phyloP scores from a whole-genome alignment of 2,113 vertebrate species.

The Sander lucioperca region DNA sequence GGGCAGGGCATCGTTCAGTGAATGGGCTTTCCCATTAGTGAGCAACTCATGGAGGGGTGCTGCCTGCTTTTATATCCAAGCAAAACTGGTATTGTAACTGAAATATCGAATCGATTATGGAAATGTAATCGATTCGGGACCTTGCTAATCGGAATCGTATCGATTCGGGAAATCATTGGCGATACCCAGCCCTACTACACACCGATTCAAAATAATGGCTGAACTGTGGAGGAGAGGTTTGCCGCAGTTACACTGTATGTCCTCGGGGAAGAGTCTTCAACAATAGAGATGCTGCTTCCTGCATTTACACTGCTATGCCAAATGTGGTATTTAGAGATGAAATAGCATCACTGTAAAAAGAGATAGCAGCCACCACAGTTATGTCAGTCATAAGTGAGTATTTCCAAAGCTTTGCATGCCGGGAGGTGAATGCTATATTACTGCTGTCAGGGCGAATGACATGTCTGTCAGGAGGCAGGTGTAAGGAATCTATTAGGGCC shows the following conservation, averaged over 20 bases:
- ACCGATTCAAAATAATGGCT: neutral
- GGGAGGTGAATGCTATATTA: constrained; percentile 3
- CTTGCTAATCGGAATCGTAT: too few species aligned
- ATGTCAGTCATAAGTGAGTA: constrained; percentile 18
- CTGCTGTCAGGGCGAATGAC: constrained; percentile 45
- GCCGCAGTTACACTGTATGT: neutral
- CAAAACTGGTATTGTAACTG: too few species aligned
- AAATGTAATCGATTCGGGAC: too few species aligned
- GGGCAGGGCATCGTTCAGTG: neutral
- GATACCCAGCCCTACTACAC: neutral
- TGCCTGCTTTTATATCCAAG: neutral
- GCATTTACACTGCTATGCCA: neutral
- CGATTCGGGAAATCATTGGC: too few species aligned
- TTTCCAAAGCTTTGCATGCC: constrained; percentile 17
- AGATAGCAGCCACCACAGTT: neutral
- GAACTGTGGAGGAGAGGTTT: neutral
- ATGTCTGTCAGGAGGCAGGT: constrained; percentile 52
- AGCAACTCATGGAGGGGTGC: neutral
- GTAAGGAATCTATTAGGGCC: constrained; percentile 42
- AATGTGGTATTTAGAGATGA: neutral
- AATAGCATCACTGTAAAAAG: neutral
- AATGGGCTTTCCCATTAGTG: constrained; percentile 8
- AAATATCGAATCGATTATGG: too few species aligned
- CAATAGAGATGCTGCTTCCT: neutral
- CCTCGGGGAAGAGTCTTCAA: neutral